Evolutionary conservation across 2,797 vertebrate species (phyloP).

Genomic region (Sardinella longiceps): DNA sequence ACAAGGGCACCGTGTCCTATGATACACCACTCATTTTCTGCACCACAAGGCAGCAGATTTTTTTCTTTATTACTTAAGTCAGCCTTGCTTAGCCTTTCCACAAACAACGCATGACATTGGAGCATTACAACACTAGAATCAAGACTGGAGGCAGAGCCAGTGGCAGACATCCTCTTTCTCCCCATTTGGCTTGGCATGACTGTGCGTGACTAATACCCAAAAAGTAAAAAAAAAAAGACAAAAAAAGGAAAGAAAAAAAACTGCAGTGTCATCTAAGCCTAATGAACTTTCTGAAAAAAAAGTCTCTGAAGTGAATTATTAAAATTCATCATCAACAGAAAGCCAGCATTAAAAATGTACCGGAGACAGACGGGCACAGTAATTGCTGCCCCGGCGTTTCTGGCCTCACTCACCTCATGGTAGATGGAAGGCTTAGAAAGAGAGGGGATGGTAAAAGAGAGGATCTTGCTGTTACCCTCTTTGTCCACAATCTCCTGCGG

Average conservation of each 20-base stretch:
- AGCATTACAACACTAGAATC: not conserved
- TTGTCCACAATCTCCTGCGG: constrained; percentile 97
- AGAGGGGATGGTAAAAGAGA: constrained; percentile 97
- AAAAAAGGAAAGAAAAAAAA: not conserved
- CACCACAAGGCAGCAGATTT: not conserved
- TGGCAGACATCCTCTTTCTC: constrained; percentile 2
- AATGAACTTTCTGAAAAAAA: not conserved
- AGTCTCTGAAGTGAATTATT: not conserved
- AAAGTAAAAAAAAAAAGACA: not conserved
- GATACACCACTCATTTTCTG: not conserved
- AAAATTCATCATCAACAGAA: not conserved
- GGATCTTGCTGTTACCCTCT: constrained; percentile 96
- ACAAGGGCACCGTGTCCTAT: not conserved
- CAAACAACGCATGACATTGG: not conserved
- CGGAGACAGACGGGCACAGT: not conserved
- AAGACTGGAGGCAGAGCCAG: not conserved
- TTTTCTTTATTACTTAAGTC: not conserved
- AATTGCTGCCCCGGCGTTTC: not conserved
- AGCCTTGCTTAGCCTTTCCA: not conserved
- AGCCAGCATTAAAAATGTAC: not conserved
- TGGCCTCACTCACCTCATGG: constrained; percentile 84
- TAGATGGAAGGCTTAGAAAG: constrained; percentile 98
- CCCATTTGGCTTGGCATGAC: not conserved
- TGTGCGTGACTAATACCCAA: not conserved
- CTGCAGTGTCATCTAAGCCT: not conserved